These are phyloP conservation scores for Callosobruchus maculatus DNA, from an alignment of 2,888 invertebrate genomes.

Conservation along the genomic window DNA sequence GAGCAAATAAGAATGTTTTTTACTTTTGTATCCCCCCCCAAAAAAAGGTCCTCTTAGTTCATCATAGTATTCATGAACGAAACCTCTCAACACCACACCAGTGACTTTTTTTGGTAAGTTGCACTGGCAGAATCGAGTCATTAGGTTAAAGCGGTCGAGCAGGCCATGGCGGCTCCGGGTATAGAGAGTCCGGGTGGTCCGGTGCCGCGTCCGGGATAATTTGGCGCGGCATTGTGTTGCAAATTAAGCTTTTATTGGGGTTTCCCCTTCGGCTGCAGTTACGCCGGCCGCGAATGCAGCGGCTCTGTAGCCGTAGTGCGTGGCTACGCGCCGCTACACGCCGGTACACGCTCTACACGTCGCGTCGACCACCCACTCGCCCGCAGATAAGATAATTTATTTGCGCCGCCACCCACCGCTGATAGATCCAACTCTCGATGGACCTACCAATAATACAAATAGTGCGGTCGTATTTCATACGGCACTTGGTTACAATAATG, in stretches of 20 bases:
- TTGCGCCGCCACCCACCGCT: constrained; percentile 30
- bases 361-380: constrained; percentile 39
- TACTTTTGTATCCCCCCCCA: too few relatives aligned
- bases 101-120: neutral
- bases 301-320: too few relatives aligned
- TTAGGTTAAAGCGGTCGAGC: constrained; percentile 29
- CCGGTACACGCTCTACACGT: neutral
- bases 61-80: too few relatives aligned
- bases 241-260: constrained; percentile 48
- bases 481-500: too few relatives aligned
- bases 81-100: neutral
- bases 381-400: constrained; percentile 44
- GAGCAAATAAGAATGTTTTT: too few relatives aligned
- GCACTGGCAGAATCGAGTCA: neutral
- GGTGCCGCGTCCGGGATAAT: constrained; percentile 35
- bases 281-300: too few relatives aligned
- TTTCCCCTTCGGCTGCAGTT: constrained; percentile 29
- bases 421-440: neutral
- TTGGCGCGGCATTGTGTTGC: constrained; percentile 47
- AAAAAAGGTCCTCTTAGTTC: too few relatives aligned
- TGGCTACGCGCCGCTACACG: neutral
- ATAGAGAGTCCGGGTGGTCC: neutral
- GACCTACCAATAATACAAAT: too few relatives aligned
- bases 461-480: too few relatives aligned
- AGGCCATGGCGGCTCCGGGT: too few relatives aligned